Conservation (phyloP, 2,888 invertebrate genomes). For the Cordilura impudica region DNA sequence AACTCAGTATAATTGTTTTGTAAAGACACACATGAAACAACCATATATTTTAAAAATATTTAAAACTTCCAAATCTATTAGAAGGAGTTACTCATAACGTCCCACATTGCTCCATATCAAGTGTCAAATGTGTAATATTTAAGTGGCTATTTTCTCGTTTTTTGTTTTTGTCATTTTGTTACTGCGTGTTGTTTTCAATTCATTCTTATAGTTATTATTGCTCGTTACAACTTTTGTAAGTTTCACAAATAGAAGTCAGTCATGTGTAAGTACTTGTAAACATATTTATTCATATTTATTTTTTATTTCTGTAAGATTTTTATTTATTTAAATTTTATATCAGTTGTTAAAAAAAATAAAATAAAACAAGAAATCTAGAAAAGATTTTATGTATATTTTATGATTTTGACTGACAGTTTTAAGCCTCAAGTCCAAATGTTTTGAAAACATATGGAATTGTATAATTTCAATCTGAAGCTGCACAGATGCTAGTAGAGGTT, state of each 20-base stretch:
- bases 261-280: not conserved
- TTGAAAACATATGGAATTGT: conserved; percentile 4
- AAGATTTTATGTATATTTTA: conserved; percentile 49
- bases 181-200: conserved; percentile 7
- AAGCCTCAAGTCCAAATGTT: conserved; percentile 41
- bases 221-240: conserved; percentile 17
- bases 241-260: conserved; percentile 3
- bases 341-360: not conserved
- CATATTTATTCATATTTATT: no score
- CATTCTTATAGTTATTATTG: conserved; percentile 10
- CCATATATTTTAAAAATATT: no score
- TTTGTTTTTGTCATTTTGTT: conserved; percentile 41
- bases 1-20: no score
- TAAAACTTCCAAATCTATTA: no score
- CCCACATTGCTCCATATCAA: conserved; percentile 51
- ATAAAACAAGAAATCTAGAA: not conserved
- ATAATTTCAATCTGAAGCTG: not conserved
- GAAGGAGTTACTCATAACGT: conserved; percentile 30
- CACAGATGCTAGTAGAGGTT: not conserved
- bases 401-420: conserved; percentile 54
- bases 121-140: conserved; percentile 50
- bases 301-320: not conserved
- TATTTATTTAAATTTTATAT: conserved; percentile 9
- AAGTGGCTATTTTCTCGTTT: conserved; percentile 47
- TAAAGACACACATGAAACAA: no score